Conservation (phyloP, 1,140 invertebrate genomes). For the Drosophila sp. region DNA sequence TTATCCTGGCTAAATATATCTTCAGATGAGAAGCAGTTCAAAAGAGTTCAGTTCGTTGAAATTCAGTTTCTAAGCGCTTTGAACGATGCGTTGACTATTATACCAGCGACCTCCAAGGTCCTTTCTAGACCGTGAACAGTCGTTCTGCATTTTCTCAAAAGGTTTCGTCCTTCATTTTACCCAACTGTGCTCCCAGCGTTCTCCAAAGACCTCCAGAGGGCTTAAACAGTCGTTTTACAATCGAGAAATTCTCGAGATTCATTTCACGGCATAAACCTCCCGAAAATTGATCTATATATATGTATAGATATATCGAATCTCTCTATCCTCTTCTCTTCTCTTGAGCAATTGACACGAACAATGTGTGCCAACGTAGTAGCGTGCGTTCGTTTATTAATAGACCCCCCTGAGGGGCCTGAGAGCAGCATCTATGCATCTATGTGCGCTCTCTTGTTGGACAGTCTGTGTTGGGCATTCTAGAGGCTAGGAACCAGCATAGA, state of each 20-base stretch:
- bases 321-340: constrained; percentile 17
- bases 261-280: background rate
- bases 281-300: constrained; percentile 1
- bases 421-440: constrained; percentile 40
- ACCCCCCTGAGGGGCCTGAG: constrained; percentile 40
- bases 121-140: too few species aligned
- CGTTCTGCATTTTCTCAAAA: too few species aligned
- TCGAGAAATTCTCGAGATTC: background rate
- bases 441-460: constrained; percentile 30
- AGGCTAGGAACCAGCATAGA: constrained; percentile 51
- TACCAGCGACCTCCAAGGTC: too few species aligned
- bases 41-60: too few species aligned
- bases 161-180: too few species aligned
- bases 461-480: constrained; percentile 62
- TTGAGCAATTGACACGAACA: constrained; percentile 24
- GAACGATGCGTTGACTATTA: too few species aligned
- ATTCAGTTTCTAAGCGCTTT: too few species aligned
- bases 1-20: background rate
- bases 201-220: too few species aligned
- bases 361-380: constrained; percentile 23
- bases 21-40: background rate
- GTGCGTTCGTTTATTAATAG: constrained; percentile 67
- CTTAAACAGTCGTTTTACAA: too few species aligned
- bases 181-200: too few species aligned
- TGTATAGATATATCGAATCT: background rate